Percentiles rank a stretch among this genome's conserved stretches.
Evolutionary conservation across 2,888 invertebrate species (phyloP).

Genomic region (Xiphydria camelus): DNA sequence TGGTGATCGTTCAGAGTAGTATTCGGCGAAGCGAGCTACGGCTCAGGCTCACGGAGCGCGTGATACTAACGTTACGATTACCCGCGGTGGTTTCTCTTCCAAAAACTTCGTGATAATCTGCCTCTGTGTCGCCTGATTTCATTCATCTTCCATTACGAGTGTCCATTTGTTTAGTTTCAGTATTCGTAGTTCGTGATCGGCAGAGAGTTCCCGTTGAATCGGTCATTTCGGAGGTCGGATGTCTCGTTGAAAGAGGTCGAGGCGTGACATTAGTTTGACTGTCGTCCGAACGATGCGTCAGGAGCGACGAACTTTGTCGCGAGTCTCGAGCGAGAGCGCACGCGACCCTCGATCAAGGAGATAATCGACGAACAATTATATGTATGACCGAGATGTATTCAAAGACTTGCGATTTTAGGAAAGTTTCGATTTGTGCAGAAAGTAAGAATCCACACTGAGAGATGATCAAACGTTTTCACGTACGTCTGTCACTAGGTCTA

Average conservation of each 20-base stretch:
- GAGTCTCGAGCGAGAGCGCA: too few species aligned
- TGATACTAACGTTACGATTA: too few species aligned
- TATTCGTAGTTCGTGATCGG: not conserved
- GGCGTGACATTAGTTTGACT: not conserved
- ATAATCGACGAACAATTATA: not conserved
- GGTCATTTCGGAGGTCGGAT: constrained; percentile 1
- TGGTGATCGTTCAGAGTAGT: too few species aligned
- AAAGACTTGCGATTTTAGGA: constrained; percentile 39
- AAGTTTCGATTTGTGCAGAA: constrained; percentile 57
- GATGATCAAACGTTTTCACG: too few species aligned
- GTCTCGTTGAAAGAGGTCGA: not conserved
- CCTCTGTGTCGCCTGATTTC: constrained; percentile 40
- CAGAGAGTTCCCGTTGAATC: not conserved
- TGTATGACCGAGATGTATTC: not conserved
- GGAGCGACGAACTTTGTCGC: not conserved
- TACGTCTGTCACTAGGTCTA: too few species aligned
- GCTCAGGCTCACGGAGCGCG: too few species aligned
- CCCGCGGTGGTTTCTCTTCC: too few species aligned
- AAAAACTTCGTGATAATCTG: too few species aligned
- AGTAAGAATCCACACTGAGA: constrained; percentile 42
- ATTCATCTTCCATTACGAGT: constrained; percentile 38
- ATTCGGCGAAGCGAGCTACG: too few species aligned
- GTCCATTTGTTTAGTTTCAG: constrained; percentile 9
- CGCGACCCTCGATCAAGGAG: not conserved
- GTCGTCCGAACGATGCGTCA: not conserved